Conservation (phyloP, 1,140 invertebrate genomes). For the Stegodyphus mimosarum region DNA sequence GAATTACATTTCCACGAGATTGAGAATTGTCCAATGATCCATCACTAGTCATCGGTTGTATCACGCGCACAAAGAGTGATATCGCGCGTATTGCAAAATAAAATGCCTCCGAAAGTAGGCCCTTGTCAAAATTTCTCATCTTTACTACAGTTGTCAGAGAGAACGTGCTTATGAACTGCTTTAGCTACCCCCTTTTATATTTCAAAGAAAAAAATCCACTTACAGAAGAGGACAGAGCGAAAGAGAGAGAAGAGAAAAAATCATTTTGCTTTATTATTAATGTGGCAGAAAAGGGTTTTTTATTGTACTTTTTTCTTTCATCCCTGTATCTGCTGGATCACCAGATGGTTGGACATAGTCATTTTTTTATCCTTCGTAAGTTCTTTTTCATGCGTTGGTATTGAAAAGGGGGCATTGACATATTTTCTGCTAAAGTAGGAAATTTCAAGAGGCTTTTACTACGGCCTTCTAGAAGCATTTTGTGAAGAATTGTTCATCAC, state of each 20-base stretch:
- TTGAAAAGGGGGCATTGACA: slow-evolving; percentile 57
- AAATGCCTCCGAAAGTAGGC: slow-evolving; percentile 40
- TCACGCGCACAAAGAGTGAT: slow-evolving; percentile 20
- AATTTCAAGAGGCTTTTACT: slow-evolving; percentile 26
- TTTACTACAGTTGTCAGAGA: slow-evolving; percentile 57
- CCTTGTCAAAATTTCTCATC: slow-evolving; percentile 59
- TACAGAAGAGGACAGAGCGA: slow-evolving; percentile 31
- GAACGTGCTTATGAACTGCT: slow-evolving; percentile 55
- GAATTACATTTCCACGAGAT: no score
- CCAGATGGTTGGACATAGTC: slow-evolving; percentile 53
- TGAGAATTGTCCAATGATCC: no score
- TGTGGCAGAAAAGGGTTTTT: slow-evolving; percentile 50
- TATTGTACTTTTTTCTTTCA: slow-evolving; percentile 40
- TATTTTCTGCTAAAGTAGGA: slow-evolving; percentile 56
- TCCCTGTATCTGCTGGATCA: slow-evolving; percentile 49
- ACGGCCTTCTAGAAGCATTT: neutral
- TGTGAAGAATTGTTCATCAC: no score
- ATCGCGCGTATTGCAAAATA: slow-evolving; percentile 45
- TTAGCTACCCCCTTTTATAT: slow-evolving; percentile 23
- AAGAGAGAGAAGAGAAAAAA: slow-evolving; percentile 33
- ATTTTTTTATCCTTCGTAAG: slow-evolving; percentile 26
- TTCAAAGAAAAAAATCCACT: slow-evolving; percentile 47
- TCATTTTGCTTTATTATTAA: slow-evolving; percentile 60
- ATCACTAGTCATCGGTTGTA: no score
- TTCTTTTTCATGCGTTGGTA: slow-evolving; percentile 37